Base-by-base conservation (phyloP, 2,797 vertebrate genomes). In the Pseudotriccus pelzelni region DNA sequence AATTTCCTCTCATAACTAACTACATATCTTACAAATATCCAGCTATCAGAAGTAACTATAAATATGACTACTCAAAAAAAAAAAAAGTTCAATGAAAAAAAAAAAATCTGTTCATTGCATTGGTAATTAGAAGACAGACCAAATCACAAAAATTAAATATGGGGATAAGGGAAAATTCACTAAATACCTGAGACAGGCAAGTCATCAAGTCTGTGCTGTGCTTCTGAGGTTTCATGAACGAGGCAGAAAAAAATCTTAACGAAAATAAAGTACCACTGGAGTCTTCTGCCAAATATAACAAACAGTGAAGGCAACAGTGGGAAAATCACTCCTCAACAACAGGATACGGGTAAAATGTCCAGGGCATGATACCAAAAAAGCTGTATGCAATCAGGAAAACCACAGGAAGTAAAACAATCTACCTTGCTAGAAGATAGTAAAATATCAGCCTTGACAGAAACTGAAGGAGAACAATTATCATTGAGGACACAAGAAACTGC, bases 281-380 rank as follows among this genome's bases (percentile, higher is more conserved):
- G 86, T 81, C 56, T 77, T 46, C 16, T 0, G 88, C 95, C 95
- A 97, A 94, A 83, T 83, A 91, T 30, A 96, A 95, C 75, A 93
- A 94, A 93, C 68, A 74, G 67, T n/a, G 44, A 85, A 93, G 44
- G 84, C 68, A 87, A 77, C 93, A 85, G 77, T 62, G 60, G 92
- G 86, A 94, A 96, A 95, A 82, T 92, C 68, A 89, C 56, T 90
- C 75, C 37, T 76, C 56, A 87, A 74, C 88, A 95, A 96, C 96
- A 96, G 96, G 95, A 95, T 95, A 94, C 0, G 4, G 58, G 78
- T 72, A 87, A 77, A 89, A 95, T 72, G 78, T 92, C 74, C 93
- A 94, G 88, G 94, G 84, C 86, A 85, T 46, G 70, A 67, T 87
- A 92, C 92, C 90, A 96, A 94, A 84, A 93, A 67, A 68, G 28